Evolutionary conservation across 2,888 invertebrate species (phyloP).

Genomic region (Limnephilus marmoratus): DNA sequence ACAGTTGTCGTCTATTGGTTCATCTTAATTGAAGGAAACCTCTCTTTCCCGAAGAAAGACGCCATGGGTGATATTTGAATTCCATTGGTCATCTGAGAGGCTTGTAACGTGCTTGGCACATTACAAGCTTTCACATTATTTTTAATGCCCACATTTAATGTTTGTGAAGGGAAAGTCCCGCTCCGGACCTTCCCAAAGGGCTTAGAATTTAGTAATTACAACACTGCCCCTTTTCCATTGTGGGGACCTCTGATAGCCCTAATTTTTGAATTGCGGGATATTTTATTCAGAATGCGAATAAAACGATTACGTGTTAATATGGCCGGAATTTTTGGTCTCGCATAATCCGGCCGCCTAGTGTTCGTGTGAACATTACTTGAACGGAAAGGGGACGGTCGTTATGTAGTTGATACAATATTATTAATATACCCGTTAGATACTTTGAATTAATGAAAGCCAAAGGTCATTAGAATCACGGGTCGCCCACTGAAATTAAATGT

Average conservation of each 20-base stretch:
- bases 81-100: background rate
- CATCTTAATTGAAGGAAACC: background rate
- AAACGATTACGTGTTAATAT: conserved; percentile 14
- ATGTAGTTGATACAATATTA: background rate
- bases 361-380: background rate
- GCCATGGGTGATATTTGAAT: background rate
- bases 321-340: background rate
- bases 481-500: background rate
- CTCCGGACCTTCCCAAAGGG: background rate
- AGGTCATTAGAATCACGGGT: background rate
- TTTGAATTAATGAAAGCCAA: background rate
- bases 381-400: background rate
- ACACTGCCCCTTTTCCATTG: background rate
- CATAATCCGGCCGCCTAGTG: background rate
- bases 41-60: background rate
- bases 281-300: conserved; percentile 15
- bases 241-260: background rate
- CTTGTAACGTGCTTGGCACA: background rate
- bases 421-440: background rate
- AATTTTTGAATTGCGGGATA: background rate
- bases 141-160: background rate
- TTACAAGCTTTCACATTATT: background rate
- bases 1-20: background rate
- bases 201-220: background rate
- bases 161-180: background rate